Evolutionary conservation across 2,113 vertebrate genomes (phyloP), one percentile per base, ranked within the genome.

Genomic region (Synchiropus splendidus): DNA sequence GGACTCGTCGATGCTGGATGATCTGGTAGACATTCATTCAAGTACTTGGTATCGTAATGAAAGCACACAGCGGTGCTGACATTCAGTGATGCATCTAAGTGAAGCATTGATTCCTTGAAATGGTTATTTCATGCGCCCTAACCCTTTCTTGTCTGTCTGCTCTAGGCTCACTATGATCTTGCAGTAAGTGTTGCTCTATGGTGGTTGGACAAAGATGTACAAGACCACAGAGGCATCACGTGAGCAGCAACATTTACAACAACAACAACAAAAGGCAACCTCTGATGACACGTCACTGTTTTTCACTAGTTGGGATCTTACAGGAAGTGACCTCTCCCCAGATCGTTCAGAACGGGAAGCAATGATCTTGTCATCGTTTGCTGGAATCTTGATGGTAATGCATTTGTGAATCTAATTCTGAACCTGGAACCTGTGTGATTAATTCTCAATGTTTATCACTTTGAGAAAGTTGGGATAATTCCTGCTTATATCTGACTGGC

Each of bases 341-440:
- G 83, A 80, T 34, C 51, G 14, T 9, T 71, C 30, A 42, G 86
- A 92, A 52, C 77, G 87, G 55, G 81, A 93, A 74, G 89, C 90
- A 4, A 87, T 91, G 86, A 90, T 92, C 73, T 77, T 94, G 58
- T 93, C 90, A 8, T 89, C 84, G 21, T 92, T 89, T 31, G 87
- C 89, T 45, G 89, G 85, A 35, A 79, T 88, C 27, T 64, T 94
- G 64, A 81, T 92, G 85, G 89, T 92, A 75, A 83, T 72, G 4
- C 33, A 36, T 18, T 12, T 12, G 21, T 32, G 8, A 16, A 57
- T 32, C 15, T 4, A 12, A 9, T 11, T 35, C 11, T 35, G 32
- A 12, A 34, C 32, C 32, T 34, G 3, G 13, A 4, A 11, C 4
- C 8, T 6, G 12, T 6, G 30, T 36, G 39, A n/a, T n/a, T n/a